phyloP scores from a whole-genome alignment of 2,888 invertebrate genomes.

The Spisula solida region DNA sequence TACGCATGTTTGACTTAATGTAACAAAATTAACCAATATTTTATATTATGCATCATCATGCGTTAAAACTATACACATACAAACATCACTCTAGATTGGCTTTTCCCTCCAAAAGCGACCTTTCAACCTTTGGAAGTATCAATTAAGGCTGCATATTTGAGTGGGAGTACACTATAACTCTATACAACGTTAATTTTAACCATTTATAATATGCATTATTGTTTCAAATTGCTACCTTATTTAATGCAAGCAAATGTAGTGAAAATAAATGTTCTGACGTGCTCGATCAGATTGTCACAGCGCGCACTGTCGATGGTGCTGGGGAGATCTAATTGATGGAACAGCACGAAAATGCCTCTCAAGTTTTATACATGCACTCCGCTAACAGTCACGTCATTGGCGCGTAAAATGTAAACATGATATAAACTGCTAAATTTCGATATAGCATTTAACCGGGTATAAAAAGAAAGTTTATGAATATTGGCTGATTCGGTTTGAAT shows the following conservation, averaged over 20 bases:
- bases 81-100: neutral
- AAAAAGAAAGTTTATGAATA: too few relatives aligned
- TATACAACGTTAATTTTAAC: neutral
- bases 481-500: too few relatives aligned
- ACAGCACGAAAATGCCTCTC: constrained; percentile 23
- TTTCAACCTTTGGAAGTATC: neutral
- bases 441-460: neutral
- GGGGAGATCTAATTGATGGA: constrained; percentile 23
- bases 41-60: too few relatives aligned
- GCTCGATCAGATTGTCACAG: neutral
- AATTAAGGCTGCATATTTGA: neutral
- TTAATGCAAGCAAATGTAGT: too few relatives aligned
- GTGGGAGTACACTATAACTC: too few relatives aligned
- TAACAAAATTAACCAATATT: too few relatives aligned
- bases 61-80: too few relatives aligned
- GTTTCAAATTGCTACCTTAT: neutral
- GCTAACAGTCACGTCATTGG: constrained; percentile 14
- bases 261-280: neutral
- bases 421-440: neutral
- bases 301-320: neutral
- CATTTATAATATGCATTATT: too few relatives aligned
- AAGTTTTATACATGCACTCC: neutral
- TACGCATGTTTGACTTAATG: too few relatives aligned
- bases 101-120: constrained; percentile 10
- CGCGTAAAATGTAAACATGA: constrained; percentile 21